A percentile compares a stretch with the other conserved stretches of the same genome.
Conservation (phyloP, 2,888 invertebrate species). For the Tachina lurida region DNA sequence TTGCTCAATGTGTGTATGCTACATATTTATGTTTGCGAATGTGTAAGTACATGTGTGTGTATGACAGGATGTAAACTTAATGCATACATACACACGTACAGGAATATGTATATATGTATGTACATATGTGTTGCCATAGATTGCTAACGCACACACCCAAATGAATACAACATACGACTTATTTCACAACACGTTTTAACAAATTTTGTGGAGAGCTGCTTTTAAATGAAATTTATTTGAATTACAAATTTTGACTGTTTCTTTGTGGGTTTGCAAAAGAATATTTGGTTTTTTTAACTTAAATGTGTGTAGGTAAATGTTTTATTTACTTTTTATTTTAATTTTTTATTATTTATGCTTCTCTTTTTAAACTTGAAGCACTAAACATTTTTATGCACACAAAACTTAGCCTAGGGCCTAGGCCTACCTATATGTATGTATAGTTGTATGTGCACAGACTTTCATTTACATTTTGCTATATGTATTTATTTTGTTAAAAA, state of each 20-base stretch:
- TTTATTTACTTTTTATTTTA: slow-evolving; percentile 7
- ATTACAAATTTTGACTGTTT: slow-evolving; percentile 31
- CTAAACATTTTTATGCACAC: not conserved
- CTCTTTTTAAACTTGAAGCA: not conserved
- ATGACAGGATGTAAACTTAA: slow-evolving; percentile 30
- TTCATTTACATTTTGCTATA: slow-evolving; percentile 14
- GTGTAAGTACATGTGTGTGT: not conserved
- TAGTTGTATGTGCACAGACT: not conserved
- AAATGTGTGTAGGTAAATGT: not conserved
- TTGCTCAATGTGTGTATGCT: slow-evolving; percentile 13
- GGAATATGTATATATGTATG: slow-evolving; percentile 1
- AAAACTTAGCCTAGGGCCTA: not conserved
- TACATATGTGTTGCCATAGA: not conserved
- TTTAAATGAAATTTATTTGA: slow-evolving; percentile 19
- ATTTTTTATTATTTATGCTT: not conserved
- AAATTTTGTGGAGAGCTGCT: slow-evolving; percentile 26
- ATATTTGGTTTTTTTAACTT: not conserved
- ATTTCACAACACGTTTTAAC: slow-evolving; percentile 56
- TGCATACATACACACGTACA: not conserved
- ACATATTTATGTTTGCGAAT: not conserved
- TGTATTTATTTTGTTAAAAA: slow-evolving; percentile 31
- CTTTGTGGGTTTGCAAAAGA: not conserved
- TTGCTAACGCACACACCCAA: slow-evolving; percentile 63
- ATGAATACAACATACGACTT: slow-evolving; percentile 51
- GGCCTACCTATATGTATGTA: not conserved